Conservation (phyloP, 2,113 vertebrate genomes). For the Formicarius rufipectus region DNA sequence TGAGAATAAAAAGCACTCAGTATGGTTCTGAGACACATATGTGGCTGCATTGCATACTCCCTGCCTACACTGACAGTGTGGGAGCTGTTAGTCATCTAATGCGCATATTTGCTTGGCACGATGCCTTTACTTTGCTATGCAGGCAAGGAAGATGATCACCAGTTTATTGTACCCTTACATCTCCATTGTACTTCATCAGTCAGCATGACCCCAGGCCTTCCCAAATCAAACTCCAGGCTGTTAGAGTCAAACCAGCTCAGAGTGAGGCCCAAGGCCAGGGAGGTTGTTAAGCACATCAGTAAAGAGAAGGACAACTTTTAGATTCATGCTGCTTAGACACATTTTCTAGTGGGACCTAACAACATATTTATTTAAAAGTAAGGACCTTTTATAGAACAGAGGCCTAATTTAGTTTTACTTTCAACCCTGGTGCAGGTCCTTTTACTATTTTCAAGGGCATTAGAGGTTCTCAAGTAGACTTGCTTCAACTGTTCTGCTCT, state of each 20-base stretch:
- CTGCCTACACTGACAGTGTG: conserved; percentile 68
- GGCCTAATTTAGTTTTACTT: not conserved
- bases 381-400: not conserved
- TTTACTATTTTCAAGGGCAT: not conserved
- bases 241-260: not conserved
- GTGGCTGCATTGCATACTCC: conserved; percentile 60
- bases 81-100: conserved; percentile 73
- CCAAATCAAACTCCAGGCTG: not conserved
- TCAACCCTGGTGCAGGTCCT: not conserved
- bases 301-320: not conserved
- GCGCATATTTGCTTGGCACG: conserved; percentile 63
- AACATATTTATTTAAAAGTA: not conserved
- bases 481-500: not conserved
- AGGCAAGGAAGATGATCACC: conserved; percentile 3
- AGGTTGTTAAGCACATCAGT: not conserved
- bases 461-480: not conserved
- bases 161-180: conserved; percentile 3
- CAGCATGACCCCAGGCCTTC: not conserved
- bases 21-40: conserved; percentile 45
- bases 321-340: not conserved
- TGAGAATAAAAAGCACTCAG: conserved; percentile 48
- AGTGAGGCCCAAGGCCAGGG: not conserved
- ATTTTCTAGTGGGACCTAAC: not conserved
- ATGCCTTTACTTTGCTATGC: not conserved
- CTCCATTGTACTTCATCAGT: not conserved